These are phyloP conservation scores for Ctenomys sociabilis DNA, from an alignment of 2,113 vertebrate genomes.

Conservation along the genomic window DNA sequence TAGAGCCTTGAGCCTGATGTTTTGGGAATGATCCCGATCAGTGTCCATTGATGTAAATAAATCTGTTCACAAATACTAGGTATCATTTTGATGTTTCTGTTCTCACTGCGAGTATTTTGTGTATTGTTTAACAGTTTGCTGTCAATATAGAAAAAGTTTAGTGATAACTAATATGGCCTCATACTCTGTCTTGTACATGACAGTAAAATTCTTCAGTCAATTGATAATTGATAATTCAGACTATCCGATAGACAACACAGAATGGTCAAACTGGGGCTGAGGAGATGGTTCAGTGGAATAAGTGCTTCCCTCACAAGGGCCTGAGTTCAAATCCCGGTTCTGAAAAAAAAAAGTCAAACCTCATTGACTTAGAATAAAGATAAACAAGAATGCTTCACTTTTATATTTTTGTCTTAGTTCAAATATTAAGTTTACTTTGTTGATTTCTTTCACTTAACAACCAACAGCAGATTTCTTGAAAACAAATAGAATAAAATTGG, in stretches of 20 bases:
- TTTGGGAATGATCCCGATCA: too few relatives aligned
- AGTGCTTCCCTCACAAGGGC: too few relatives aligned
- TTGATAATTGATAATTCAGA: neutral
- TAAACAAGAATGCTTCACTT: neutral
- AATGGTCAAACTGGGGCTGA: too few relatives aligned
- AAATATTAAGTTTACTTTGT: neutral
- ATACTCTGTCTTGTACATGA: neutral
- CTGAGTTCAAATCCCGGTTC: too few relatives aligned
- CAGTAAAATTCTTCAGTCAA: slow-evolving; percentile 6
- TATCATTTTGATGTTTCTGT: neutral
- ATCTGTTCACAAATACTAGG: neutral
- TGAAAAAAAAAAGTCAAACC: too few relatives aligned
- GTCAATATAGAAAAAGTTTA: neutral
- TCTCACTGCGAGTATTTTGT: neutral
- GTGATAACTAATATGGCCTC: neutral
- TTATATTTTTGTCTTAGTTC: neutral
- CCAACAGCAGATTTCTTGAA: neutral
- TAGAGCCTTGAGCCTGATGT: too few relatives aligned
- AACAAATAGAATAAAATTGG: neutral
- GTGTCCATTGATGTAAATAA: too few relatives aligned
- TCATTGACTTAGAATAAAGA: slow-evolving; percentile 3
- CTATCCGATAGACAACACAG: neutral
- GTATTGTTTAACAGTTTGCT: slow-evolving; percentile 18
- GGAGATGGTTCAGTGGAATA: too few relatives aligned
- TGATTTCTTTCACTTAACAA: slow-evolving; percentile 25